A percentile compares a stretch with the other conserved stretches of the same genome.
These are phyloP conservation scores for Conus canariensis DNA, from an alignment of 2,888 invertebrate genomes.

Conservation along the genomic window DNA sequence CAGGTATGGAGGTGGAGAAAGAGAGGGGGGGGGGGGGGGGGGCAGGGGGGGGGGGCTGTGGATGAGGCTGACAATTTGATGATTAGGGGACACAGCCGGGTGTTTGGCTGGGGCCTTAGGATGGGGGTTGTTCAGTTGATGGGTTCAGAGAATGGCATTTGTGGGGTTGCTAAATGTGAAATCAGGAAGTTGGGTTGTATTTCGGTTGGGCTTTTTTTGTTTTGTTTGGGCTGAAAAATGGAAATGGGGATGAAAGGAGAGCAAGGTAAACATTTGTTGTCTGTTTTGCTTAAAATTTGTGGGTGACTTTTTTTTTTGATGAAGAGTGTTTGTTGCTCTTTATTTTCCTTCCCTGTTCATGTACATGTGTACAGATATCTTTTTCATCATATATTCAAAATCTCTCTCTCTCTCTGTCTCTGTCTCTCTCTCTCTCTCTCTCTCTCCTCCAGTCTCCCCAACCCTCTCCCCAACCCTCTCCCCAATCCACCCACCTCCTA, in stretches of 20 bases:
- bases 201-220: background rate
- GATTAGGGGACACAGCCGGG: background rate
- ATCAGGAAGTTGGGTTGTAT: too few species aligned
- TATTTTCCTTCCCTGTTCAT: background rate
- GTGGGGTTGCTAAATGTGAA: too few species aligned
- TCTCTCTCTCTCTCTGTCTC: background rate
- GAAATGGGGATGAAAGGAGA: background rate
- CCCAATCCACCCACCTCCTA: too few species aligned
- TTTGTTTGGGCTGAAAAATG: background rate
- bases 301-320: background rate
- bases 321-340: background rate
- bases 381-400: too few species aligned
- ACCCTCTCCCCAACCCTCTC: too few species aligned
- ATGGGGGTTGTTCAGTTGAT: background rate
- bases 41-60: background rate
- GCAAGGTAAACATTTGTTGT: too few species aligned
- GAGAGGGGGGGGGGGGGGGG: background rate
- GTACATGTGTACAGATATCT: too few species aligned
- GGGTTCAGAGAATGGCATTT: too few species aligned
- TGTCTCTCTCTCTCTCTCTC: background rate
- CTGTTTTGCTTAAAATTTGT: background rate
- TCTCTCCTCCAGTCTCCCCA: background rate
- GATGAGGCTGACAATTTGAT: background rate
- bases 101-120: background rate
- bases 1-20: slow-evolving; percentile 77